Base-by-base conservation (phyloP, 2,113 vertebrate genomes). In the Grammomys dolichurus region DNA sequence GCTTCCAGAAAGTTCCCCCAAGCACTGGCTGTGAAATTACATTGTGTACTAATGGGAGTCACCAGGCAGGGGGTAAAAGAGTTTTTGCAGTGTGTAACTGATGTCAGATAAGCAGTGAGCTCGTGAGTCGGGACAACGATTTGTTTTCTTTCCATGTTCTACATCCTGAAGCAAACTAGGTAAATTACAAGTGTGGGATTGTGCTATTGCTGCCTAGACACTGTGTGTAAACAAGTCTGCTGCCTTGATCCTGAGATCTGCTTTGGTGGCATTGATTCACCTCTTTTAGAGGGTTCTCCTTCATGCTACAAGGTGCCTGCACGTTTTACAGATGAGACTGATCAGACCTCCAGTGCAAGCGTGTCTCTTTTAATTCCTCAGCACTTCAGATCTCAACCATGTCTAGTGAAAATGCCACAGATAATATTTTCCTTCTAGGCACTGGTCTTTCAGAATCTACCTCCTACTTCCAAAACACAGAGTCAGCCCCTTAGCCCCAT, bases 21-120 rank as follows among this genome's bases (percentile, higher is more conserved):
- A 97, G 87, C 31, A 3, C 86, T 97, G 89, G 19, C 78, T 95
- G 95, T 95, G 95, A 96, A 97, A 96, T 98, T 93, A 86, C 63
- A 81, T 95, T 54, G 4, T 89, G 28, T 69, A 60, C 82, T 77
- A 95, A 96, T 93, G 76, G 91, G 78, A 98, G 56, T 91, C 89
- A 67, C 95, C 54, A 91, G 69, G 77, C 72, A 84, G 89, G 92
- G 78, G 78, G 95, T 91, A 2, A 93, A 97, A 97, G 94, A 86
- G 26, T 33, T 91, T 98, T 98, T 97, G 43, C 80, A 91, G 73
- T 28, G 36, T 97, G 19, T 97, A 85, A 93, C 93, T 97, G 96
- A 92, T 95, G 94, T 93, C 54, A 97, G 97, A 97, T 98, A 97
- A 97, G 94, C 93, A 51, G 93, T 95, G 95, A 98, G 96, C 91